Percentiles rank a stretch among this genome's conserved stretches.
These are phyloP conservation scores for Calliphora vicina DNA, from an alignment of 1,140 invertebrate genomes.

Conservation along the genomic window DNA sequence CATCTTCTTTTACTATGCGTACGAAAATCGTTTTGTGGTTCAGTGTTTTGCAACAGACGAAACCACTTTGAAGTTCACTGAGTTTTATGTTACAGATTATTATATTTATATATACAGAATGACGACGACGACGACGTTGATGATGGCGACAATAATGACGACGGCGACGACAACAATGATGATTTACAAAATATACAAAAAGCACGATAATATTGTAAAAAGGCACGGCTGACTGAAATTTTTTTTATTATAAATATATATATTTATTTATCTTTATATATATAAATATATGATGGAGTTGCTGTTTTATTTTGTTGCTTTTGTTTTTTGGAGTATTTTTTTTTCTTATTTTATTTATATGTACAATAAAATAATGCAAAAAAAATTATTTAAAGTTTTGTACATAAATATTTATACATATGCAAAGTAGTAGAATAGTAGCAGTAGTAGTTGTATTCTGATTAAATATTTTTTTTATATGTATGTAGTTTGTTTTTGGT, in stretches of 20 bases:
- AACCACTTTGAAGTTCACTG: conserved; percentile 29
- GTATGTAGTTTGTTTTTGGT: neutral
- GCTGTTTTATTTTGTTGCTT: neutral
- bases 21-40: conserved; percentile 42
- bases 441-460: neutral
- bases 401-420: conserved; percentile 24
- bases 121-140: neutral
- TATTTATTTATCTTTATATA: conserved; percentile 4
- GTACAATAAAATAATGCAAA: neutral
- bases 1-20: conserved; percentile 62
- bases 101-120: conserved; percentile 19
- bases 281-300: conserved; percentile 16
- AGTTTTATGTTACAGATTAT: neutral
- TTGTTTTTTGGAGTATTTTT: neutral
- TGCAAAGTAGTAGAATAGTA: neutral
- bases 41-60: conserved; percentile 37
- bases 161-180: neutral
- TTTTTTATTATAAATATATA: conserved; percentile 24
- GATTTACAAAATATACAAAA: conserved; percentile 34
- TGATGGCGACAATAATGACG: neutral
- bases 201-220: conserved; percentile 31
- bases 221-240: conserved; percentile 31
- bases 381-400: neutral
- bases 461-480: neutral
- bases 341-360: neutral